Percentiles rank a stretch among this genome's conserved stretches.
phyloP scores from a whole-genome alignment of 2,888 invertebrate species.

The Acanthosepion lycidas region DNA sequence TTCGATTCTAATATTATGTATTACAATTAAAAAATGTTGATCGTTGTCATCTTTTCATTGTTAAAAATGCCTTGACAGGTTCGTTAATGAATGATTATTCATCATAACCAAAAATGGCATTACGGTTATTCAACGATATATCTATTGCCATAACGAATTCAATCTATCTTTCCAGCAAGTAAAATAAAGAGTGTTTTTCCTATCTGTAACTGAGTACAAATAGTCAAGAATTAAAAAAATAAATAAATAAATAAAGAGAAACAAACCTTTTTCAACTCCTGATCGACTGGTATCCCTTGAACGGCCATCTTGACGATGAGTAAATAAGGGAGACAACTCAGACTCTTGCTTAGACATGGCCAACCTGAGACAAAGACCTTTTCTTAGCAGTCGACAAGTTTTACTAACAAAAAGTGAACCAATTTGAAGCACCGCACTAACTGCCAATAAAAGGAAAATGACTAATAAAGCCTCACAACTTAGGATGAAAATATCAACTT shows the following conservation, averaged over 20 bases:
- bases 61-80: too few species aligned
- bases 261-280: constrained; percentile 50
- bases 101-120: neutral
- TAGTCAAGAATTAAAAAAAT: neutral
- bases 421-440: too few species aligned
- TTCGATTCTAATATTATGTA: neutral
- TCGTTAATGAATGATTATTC: too few species aligned
- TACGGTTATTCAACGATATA: neutral
- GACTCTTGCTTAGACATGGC: neutral
- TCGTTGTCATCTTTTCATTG: too few species aligned
- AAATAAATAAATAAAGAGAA: neutral
- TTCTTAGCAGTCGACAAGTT: too few species aligned
- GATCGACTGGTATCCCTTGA: constrained; percentile 48
- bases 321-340: neutral
- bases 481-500: too few species aligned
- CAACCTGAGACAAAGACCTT: neutral
- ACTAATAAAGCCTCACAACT: too few species aligned
- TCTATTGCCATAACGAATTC: neutral
- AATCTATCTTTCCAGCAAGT: neutral
- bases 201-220: neutral
- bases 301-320: constrained; percentile 48
- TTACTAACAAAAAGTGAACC: too few species aligned
- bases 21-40: too few species aligned
- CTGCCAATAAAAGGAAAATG: too few species aligned
- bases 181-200: neutral